Evolutionary conservation across 2,113 vertebrate genomes (phyloP).

Genomic region (Cynocephalus volans): DNA sequence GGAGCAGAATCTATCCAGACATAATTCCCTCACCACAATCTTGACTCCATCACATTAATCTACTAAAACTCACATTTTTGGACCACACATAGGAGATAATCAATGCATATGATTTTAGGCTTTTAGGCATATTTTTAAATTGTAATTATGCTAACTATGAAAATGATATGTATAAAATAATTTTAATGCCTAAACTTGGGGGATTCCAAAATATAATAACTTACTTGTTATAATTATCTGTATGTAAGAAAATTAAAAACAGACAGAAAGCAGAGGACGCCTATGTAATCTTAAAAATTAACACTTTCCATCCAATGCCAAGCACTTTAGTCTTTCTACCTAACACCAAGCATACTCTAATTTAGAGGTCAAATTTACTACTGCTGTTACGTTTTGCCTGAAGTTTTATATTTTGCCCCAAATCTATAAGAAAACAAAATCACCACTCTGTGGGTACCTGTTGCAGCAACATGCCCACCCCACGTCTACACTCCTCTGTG

Average conservation of each 20-base stretch:
- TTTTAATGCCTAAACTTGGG: not conserved
- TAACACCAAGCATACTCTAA: not conserved
- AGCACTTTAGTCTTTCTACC: not conserved
- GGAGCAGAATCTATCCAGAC: not conserved
- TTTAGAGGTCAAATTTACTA: not conserved
- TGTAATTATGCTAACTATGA: conserved; percentile 23
- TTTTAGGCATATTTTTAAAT: conserved; percentile 32
- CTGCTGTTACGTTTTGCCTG: not conserved
- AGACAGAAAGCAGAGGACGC: conserved; percentile 14
- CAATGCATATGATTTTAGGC: not conserved
- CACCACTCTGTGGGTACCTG: not conserved
- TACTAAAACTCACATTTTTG: not conserved
- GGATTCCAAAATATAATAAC: conserved; percentile 12
- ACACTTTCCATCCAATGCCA: not conserved
- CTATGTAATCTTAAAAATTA: not conserved
- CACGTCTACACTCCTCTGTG: not conserved
- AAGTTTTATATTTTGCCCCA: not conserved
- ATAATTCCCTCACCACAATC: not conserved
- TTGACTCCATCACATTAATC: not conserved
- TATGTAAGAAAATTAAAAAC: conserved; percentile 46
- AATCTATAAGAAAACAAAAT: not conserved
- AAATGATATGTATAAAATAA: conserved; percentile 51
- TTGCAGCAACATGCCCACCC: not conserved
- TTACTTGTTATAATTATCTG: conserved; percentile 11
- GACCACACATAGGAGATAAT: not conserved